A percentile compares a stretch with the other conserved stretches of the same genome.
Evolutionary conservation across 1,140 invertebrate species (phyloP).

Genomic region (Drosophila nebulosa): DNA sequence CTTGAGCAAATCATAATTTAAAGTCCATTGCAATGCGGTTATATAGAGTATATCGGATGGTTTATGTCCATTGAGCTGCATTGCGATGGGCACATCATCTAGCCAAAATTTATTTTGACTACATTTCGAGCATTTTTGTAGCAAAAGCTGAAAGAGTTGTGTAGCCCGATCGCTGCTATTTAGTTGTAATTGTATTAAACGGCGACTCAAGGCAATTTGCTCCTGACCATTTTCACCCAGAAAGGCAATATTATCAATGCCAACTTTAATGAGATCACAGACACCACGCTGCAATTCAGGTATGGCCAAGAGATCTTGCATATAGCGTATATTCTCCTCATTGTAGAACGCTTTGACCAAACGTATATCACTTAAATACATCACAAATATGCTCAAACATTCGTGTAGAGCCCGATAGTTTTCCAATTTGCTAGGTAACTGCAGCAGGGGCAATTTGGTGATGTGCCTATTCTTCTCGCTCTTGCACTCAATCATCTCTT

Average conservation of each 20-base stretch:
- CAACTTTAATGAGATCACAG: conserved; percentile 79
- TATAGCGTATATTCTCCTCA: conserved; percentile 73
- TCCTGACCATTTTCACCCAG: conserved; percentile 70
- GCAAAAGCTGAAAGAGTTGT: conserved; percentile 54
- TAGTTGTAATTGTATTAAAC: conserved; percentile 69
- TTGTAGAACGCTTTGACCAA: conserved; percentile 77
- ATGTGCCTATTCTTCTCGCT: neutral
- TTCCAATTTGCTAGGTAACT: conserved; percentile 40
- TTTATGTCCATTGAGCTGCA: conserved; percentile 49
- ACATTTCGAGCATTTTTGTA: conserved; percentile 36
- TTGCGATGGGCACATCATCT: conserved; percentile 27
- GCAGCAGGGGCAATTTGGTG: conserved; percentile 36
- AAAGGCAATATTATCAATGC: conserved; percentile 76
- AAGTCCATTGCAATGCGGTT: conserved; percentile 70
- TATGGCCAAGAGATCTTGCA: conserved; percentile 64
- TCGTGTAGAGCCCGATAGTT: conserved; percentile 64
- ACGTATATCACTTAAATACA: conserved; percentile 73
- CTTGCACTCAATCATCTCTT: conserved; percentile 33
- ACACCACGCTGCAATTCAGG: conserved; percentile 65
- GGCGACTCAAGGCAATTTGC: conserved; percentile 52
- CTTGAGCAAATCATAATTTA: conserved; percentile 71
- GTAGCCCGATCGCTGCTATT: conserved; percentile 68
- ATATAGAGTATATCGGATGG: conserved; percentile 68
- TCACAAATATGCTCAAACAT: conserved; percentile 71
- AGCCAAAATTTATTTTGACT: conserved; percentile 56